A percentile compares a stretch with the other conserved stretches of the same genome.
Conservation (phyloP, 2,797 vertebrate genomes). For the Scolopax bukidnonensis region DNA sequence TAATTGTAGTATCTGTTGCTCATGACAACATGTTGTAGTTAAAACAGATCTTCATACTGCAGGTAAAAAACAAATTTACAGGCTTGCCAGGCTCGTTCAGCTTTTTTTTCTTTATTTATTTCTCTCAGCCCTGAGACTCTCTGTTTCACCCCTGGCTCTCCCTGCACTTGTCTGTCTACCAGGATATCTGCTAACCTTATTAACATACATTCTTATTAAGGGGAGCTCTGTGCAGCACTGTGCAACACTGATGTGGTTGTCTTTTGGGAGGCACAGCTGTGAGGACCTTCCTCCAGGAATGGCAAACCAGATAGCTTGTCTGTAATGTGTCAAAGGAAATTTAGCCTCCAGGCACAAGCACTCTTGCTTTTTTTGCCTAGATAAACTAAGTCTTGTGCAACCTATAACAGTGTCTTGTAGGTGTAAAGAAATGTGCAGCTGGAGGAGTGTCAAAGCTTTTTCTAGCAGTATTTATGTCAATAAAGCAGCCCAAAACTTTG, state of each 20-base stretch:
- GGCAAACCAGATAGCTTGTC: neutral
- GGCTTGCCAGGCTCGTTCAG: neutral
- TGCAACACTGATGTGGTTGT: neutral
- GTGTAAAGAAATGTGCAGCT: conserved; percentile 1
- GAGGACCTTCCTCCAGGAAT: neutral
- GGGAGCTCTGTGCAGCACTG: neutral
- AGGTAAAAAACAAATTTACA: neutral
- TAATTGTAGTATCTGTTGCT: neutral
- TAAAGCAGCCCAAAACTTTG: neutral
- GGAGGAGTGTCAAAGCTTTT: neutral
- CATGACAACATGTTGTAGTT: neutral
- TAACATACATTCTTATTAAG: neutral
- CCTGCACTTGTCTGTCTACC: neutral
- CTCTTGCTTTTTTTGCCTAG: neutral
- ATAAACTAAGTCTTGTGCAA: neutral
- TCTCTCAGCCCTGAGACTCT: neutral
- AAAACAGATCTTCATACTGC: neutral
- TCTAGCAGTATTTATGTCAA: neutral
- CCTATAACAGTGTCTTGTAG: neutral
- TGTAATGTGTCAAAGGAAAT: neutral
- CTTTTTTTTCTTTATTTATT: neutral
- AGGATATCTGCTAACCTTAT: neutral
- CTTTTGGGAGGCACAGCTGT: neutral
- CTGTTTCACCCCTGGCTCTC: neutral
- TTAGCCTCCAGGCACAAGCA: neutral